Evolutionary conservation across 2,797 vertebrate genomes (phyloP).

Genomic region (Danio albolineatus): DNA sequence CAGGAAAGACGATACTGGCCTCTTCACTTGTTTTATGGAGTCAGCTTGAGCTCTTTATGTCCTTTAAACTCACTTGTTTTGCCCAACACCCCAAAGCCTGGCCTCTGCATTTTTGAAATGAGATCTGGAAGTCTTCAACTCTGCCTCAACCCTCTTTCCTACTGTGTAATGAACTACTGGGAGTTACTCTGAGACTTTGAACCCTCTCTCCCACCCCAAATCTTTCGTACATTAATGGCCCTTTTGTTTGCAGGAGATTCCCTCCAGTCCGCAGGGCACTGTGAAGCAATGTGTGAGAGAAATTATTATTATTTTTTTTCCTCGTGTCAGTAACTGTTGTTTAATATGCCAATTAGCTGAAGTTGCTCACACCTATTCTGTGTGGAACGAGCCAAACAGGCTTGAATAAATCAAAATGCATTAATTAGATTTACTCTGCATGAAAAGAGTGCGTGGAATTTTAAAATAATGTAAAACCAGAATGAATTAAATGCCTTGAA

Average conservation of each 20-base stretch:
- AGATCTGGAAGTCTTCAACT: conserved; percentile 52
- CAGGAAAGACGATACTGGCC: conserved; percentile 46
- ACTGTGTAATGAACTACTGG: conserved; percentile 24
- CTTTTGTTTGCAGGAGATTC: conserved; percentile 22
- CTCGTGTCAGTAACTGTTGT: conserved; percentile 10
- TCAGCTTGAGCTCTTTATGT: conserved; percentile 20
- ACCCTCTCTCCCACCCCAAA: conserved; percentile 9
- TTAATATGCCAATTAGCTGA: conserved; percentile 30
- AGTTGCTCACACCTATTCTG: conserved; percentile 2
- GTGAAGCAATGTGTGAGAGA: not conserved
- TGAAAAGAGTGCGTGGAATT: not conserved
- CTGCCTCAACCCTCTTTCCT: conserved; percentile 8
- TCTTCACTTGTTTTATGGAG: conserved; percentile 48
- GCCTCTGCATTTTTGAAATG: conserved; percentile 48
- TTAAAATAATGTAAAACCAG: conserved; percentile 6
- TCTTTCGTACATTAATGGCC: conserved; percentile 12
- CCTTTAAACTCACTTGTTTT: conserved; percentile 26
- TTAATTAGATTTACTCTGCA: conserved; percentile 10
- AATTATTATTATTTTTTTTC: not conserved
- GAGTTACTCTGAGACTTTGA: conserved; percentile 15
- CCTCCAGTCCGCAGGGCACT: not conserved
- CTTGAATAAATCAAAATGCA: conserved; percentile 13
- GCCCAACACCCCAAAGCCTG: conserved; percentile 20
- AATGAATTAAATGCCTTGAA: not conserved
- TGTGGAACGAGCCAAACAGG: conserved; percentile 23